Evolutionary conservation across 2,113 vertebrate genomes (phyloP), one percentile per base, ranked within the genome.

Genomic region (Epinephelus cyanopodus): DNA sequence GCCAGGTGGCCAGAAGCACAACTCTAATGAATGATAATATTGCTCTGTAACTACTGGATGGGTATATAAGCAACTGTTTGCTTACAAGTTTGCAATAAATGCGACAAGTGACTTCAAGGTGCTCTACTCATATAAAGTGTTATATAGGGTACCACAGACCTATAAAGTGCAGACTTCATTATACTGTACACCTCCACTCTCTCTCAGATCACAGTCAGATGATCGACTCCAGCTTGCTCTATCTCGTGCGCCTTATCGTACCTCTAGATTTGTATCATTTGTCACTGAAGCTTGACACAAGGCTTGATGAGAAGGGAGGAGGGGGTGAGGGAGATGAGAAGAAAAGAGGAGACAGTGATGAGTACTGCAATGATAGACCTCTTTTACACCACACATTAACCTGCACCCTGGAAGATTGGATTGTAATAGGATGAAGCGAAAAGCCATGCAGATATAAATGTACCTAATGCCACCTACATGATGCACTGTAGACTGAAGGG

Each of bases 331-430:
- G n/a, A 48, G 56, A 78, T 61, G 33, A 82, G 57, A 27, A 58
- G 71, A 74, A 61, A 25, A 72, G 75, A n/a, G 69, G 17, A 78
- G 75, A 58, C 60, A 14, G 48, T 33, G 74, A 82, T 67, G 61
- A 77, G 74, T 21, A n/a, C 62, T 42, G 47, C 5, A 13, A 4
- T 57, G 37, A 67, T 29, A 61, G 48, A 77, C 48, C 47, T 79
- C 18, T 50, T 48, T 62, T n/a, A 73, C 12, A n/a, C 6, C 50
- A 64, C n/a, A 39, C 15, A 74, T 64, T 74, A 64, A 82, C 63
- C 68, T 73, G 68, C 79, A 39, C 1, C 8, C 6, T 25, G 42
- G 53, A 73, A 48, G 60, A 76, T 25, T 52, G 45, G 52, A 39
- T 50, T 69, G 13, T 63, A 64, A 81, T 17, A 53, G 29, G 77